phyloP scores from a whole-genome alignment of 2,113 vertebrate genomes.

The Syngnathoides biaculeatus region DNA sequence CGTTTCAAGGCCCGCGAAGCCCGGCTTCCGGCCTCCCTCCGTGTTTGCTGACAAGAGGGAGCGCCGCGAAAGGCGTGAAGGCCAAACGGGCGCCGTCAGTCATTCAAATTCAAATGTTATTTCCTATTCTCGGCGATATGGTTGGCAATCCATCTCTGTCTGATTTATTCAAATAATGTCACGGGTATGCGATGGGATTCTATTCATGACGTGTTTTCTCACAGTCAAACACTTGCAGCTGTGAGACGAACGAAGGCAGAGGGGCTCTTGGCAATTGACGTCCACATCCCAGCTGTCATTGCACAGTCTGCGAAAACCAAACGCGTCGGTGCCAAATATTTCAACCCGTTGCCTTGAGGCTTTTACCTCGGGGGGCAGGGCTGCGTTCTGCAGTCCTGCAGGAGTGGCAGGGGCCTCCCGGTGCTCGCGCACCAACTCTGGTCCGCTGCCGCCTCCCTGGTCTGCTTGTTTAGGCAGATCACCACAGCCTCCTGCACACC shows the following conservation, averaged over 20 bases:
- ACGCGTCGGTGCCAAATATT: too few relatives aligned
- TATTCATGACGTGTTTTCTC: slow-evolving; percentile 14
- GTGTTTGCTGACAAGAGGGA: slow-evolving; percentile 41
- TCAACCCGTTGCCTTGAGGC: background rate
- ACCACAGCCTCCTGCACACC: slow-evolving; percentile 92
- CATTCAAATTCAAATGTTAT: slow-evolving; percentile 40
- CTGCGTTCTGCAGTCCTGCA: slow-evolving; percentile 83
- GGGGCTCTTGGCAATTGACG: slow-evolving; percentile 8
- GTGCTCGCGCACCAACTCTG: slow-evolving; percentile 80
- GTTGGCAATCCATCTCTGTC: slow-evolving; percentile 40
- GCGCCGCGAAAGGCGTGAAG: slow-evolving; percentile 44
- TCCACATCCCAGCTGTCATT: slow-evolving; percentile 10
- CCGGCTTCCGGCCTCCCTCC: slow-evolving; percentile 61
- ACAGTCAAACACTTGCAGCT: slow-evolving; percentile 41
- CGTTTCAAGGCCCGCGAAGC: slow-evolving; percentile 70
- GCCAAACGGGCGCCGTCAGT: slow-evolving; percentile 40
- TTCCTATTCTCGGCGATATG: slow-evolving; percentile 45
- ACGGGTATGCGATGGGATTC: background rate
- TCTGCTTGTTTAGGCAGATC: slow-evolving; percentile 94
- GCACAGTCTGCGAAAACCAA: slow-evolving; percentile 2
- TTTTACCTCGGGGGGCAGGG: slow-evolving; percentile 88
- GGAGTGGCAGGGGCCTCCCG: slow-evolving; percentile 81
- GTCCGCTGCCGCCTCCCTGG: slow-evolving; percentile 72
- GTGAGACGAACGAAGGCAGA: background rate
- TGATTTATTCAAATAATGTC: background rate